Conservation (phyloP, 2,113 vertebrate genomes). For the Brachyhypopomus occidentalis region DNA sequence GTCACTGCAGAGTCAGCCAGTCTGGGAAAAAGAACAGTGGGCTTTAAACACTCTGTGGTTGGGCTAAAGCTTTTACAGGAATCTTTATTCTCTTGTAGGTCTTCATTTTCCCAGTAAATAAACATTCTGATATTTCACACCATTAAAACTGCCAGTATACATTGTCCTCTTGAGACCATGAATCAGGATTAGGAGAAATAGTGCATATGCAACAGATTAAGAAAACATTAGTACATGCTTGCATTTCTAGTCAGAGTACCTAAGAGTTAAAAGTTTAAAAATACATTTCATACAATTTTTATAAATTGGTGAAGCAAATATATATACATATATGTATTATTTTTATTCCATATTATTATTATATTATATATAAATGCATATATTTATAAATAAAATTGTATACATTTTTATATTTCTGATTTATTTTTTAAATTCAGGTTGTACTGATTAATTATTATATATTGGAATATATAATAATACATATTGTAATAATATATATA, state of each 20-base stretch:
- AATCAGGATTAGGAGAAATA: background rate
- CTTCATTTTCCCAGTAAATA: conserved; percentile 39
- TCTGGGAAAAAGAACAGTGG: background rate
- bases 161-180: background rate
- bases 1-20: conserved; percentile 1
- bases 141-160: conserved; percentile 8
- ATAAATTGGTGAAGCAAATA: too few relatives aligned
- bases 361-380: too few relatives aligned
- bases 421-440: too few relatives aligned
- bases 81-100: conserved; percentile 40
- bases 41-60: conserved; percentile 20
- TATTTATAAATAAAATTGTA: too few relatives aligned
- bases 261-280: too few relatives aligned
- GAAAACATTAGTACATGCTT: background rate
- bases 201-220: background rate
- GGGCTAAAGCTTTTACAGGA: conserved; percentile 39
- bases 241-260: background rate
- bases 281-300: too few relatives aligned
- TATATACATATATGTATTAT: too few relatives aligned
- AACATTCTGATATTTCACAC: conserved; percentile 48
- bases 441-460: too few relatives aligned
- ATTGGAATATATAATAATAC: too few relatives aligned
- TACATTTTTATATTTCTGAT: too few relatives aligned
- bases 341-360: too few relatives aligned
- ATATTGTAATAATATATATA: too few relatives aligned